Base-by-base conservation (phyloP, 2,113 vertebrate genomes). In the Cynoglossus semilaevis region DNA sequence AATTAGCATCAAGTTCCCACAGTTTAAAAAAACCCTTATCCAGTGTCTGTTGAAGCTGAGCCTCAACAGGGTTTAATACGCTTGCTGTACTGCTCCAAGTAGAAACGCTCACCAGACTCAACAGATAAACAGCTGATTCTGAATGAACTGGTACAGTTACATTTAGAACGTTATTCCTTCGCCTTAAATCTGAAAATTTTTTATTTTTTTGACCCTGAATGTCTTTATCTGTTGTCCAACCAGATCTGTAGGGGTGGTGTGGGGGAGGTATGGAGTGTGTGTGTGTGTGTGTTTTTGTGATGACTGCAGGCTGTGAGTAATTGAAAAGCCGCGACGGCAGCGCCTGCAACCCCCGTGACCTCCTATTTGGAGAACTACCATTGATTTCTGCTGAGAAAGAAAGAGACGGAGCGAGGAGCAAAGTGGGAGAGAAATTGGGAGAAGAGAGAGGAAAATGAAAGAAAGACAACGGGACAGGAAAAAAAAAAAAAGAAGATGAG, bases 301-400 rank as follows among this genome's bases (percentile, higher is more conserved):
- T 66, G 65, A 76, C 75, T 78, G 63, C 70, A 76, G 77, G 77
- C 85, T 87, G 82, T 78, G 77, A 37, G 89, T 89, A 90, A 90
- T 90, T 91, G 90, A 90, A 90, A 90, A 89, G 80, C 79, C 8
- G 60, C 80, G 67, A 85, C 67, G 61, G 51, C 48, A 56, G 74
- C 64, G 50, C 71, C 76, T 55, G 66, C 60, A 75, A 80, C 83
- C 77, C 56, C 74, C 12, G 53, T 88, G 89, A 90, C 89, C 88
- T 89, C 87, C 70, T 85, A 83, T 85, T 87, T 87, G 87, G 86
- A 85, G 81, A 70, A 74, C 53, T 59, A 73, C 73, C 79, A 88
- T 89, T 88, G 90, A 89, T 90, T 90, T 86, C 85, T 83, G 52
- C 58, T 70, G 19, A 70, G 74, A 65, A 51, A 70, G 74, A 65